These are phyloP conservation scores for Rhagoletis zephyria DNA, from an alignment of 1,140 invertebrate genomes.

Conservation along the genomic window DNA sequence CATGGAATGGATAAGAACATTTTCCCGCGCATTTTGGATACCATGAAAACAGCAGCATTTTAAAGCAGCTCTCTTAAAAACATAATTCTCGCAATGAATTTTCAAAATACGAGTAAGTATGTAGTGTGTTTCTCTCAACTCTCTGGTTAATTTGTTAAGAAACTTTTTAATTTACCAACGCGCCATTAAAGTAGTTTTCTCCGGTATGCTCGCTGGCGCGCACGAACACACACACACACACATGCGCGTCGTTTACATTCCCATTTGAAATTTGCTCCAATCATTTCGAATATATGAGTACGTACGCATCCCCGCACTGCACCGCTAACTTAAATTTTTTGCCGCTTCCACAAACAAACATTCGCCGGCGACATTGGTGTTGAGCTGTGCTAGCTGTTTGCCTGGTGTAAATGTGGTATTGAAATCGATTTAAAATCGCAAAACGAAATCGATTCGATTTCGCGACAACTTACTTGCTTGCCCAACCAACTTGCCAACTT, in stretches of 20 bases:
- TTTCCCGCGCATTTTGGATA: constrained; percentile 28
- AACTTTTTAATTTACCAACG: not conserved
- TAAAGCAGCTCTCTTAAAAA: too few species aligned
- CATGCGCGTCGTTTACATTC: too few species aligned
- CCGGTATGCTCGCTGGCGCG: not conserved
- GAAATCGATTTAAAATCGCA: constrained; percentile 50
- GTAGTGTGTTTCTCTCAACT: not conserved
- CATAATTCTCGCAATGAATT: not conserved
- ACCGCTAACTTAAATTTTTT: not conserved
- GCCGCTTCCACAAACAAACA: not conserved
- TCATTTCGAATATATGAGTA: too few species aligned
- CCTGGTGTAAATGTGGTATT: constrained; percentile 42
- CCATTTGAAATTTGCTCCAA: not conserved
- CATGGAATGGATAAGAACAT: not conserved
- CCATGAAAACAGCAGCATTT: not conserved
- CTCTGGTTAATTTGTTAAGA: not conserved
- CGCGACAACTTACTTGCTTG: too few species aligned
- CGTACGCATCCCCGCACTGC: too few species aligned
- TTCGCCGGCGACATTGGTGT: too few species aligned
- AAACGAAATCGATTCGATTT: constrained; percentile 49
- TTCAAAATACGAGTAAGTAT: not conserved
- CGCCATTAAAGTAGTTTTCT: not conserved
- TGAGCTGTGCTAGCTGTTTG: not conserved
- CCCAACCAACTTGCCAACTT: too few species aligned
- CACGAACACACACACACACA: not conserved